Evolutionary conservation across 92 coral and sea anemone genomes (phyloP).

Genomic region (Nematostella vectensis): DNA sequence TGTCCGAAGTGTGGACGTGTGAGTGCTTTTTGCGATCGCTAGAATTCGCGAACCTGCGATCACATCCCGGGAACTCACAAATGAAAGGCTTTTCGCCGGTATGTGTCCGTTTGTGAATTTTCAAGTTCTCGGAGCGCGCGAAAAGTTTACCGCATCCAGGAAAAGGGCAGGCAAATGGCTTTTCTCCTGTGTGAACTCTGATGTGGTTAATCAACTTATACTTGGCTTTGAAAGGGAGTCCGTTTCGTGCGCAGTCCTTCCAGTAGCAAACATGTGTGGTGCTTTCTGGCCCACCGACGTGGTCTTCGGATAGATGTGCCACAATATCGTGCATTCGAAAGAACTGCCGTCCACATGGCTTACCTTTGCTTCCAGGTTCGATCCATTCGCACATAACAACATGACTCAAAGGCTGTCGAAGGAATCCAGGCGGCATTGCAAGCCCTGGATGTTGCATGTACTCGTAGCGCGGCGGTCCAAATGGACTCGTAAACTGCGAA

Average conservation of each 20-base stretch:
- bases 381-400: slow-evolving; percentile 99
- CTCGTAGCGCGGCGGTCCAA: slow-evolving; percentile 82
- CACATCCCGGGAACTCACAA: slow-evolving; percentile 98
- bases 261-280: slow-evolving; percentile 94
- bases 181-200: slow-evolving; percentile 97
- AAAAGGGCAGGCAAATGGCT: slow-evolving; percentile 97
- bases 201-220: slow-evolving; percentile 99
- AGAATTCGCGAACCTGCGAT: slow-evolving; percentile 99
- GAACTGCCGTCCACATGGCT: slow-evolving; percentile 97
- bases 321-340: slow-evolving; percentile 99
- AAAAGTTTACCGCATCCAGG: slow-evolving; percentile 98
- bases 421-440: slow-evolving; percentile 77
- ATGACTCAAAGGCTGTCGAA: slow-evolving; percentile 92
- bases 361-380: slow-evolving; percentile 95
- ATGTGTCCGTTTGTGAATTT: slow-evolving; percentile 98
- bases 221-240: slow-evolving; percentile 95
- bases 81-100: slow-evolving; percentile 98
- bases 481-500: slow-evolving; percentile 74
- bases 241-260: slow-evolving; percentile 94
- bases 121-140: slow-evolving; percentile 98
- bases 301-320: slow-evolving; percentile 96
- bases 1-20: slow-evolving; percentile 98
- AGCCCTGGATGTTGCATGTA: slow-evolving; percentile 84
- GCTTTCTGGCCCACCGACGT: slow-evolving; percentile 98
- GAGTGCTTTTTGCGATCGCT: slow-evolving; percentile 99